Base-by-base conservation (phyloP, 2,888 invertebrate species). In the Pseudococcus viburni region DNA sequence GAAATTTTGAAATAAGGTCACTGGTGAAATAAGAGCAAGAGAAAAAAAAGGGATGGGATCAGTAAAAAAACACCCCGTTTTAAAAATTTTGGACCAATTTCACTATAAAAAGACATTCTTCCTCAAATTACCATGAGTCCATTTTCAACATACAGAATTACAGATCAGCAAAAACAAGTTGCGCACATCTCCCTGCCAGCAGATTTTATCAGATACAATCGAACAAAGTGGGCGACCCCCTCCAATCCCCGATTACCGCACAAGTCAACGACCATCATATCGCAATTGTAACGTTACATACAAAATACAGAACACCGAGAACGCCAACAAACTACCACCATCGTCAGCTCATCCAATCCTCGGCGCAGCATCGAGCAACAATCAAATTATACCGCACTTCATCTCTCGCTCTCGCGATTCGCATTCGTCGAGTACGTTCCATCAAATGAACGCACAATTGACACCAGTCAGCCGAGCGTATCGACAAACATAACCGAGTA, bases 401-500 rank as follows among this genome's bases (percentile, higher is more conserved):
- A 8, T 64, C 64, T 22, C 3, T 64, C 64, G 22, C 64, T 9
- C 42, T 42, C 42, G 64, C 22, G 26, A 33, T 33, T 64, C 64
- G 64, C 59, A 59, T 59, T 59, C 59, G 68, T 68, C 26, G 17
- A n/a, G n/a, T 64, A 33, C 73, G 73, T 73, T 73, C 73, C 73
- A 17, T 73, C 73, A 73, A 73, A 73, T 73, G 73, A 73, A 73
- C 80, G 46, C 80, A 83, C 80, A 83, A 83, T 83, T 83, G 42
- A 83, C 80, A 83, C 39, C 80, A 83, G 42, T 39, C 80, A 83
- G 39, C 80, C 42, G 33, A 83, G 42, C 80, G 80, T 83, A 83
- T 46, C 80, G 80, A 83, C 80, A 83, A 83, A 83, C 80, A 83
- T 83, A 83, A 83, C 80, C 80, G 80, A 83, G 80, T 83, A 83